Evolutionary conservation across 1,140 invertebrate species (phyloP).

Genomic region (Antheraea mylitta): DNA sequence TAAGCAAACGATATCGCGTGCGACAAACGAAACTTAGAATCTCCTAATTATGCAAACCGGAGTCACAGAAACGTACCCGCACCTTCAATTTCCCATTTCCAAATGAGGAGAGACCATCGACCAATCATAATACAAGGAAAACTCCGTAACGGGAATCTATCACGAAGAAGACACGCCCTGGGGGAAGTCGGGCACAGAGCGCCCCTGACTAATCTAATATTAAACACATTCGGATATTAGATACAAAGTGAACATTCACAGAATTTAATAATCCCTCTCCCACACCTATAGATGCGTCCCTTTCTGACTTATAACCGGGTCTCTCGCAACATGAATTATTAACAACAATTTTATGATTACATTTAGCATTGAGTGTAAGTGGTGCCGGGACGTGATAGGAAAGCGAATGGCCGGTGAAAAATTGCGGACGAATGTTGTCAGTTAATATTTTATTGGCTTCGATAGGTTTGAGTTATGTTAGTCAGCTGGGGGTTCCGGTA

Average conservation of each 20-base stretch:
- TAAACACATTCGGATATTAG: conserved; percentile 75
- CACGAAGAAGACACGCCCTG: conserved; percentile 48
- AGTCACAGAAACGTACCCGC: neutral
- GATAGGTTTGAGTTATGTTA: conserved; percentile 71
- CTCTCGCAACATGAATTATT: conserved; percentile 62
- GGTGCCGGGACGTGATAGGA: conserved; percentile 59
- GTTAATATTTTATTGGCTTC: conserved; percentile 75
- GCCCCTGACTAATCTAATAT: conserved; percentile 72
- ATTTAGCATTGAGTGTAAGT: conserved; percentile 69
- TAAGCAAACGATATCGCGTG: conserved; percentile 8
- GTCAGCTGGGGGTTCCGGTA: conserved; percentile 42
- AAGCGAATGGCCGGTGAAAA: conserved; percentile 59
- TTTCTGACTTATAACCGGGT: conserved; percentile 24
- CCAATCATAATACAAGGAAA: conserved; percentile 64
- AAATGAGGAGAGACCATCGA: conserved; percentile 45
- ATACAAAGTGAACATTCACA: conserved; percentile 76
- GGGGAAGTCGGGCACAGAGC: conserved; percentile 33
- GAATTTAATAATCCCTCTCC: conserved; percentile 74
- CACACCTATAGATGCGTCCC: conserved; percentile 35
- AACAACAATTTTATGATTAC: conserved; percentile 77
- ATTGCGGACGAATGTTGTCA: conserved; percentile 62
- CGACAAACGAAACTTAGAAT: conserved; percentile 9
- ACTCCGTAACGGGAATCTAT: conserved; percentile 48
- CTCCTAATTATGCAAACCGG: conserved; percentile 10
- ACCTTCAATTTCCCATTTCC: conserved; percentile 45